Conservation (phyloP, 2,797 vertebrate genomes). For the Tenualosa ilisha region DNA sequence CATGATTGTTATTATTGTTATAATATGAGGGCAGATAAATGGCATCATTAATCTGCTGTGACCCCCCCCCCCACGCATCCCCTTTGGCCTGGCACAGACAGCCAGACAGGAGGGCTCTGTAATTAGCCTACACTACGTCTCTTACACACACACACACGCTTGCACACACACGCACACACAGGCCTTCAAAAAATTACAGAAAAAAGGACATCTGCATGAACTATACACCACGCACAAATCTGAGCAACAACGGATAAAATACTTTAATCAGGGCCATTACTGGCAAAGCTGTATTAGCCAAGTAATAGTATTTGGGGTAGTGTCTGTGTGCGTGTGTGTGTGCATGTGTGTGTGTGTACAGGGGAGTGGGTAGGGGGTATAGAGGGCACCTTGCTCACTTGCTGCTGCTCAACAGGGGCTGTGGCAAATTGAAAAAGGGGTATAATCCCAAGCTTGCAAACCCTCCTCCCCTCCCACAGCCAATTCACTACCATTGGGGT, state of each 20-base stretch:
- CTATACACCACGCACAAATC: too few relatives aligned
- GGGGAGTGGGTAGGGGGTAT: constrained; percentile 72
- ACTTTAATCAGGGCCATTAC: constrained; percentile 99
- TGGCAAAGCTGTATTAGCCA: constrained; percentile 99
- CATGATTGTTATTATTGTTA: constrained; percentile 87
- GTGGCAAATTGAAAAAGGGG: constrained; percentile 96
- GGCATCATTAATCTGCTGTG: constrained; percentile 86
- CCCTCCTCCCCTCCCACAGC: constrained; percentile 51
- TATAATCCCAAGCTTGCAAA: constrained; percentile 92
- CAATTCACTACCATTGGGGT: constrained; percentile 85
- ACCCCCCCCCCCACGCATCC: constrained; percentile 40
- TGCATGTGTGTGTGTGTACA: constrained; percentile 79
- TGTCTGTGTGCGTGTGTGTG: constrained; percentile 75
- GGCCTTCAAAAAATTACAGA: neutral
- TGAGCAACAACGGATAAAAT: constrained; percentile 86
- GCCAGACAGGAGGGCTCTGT: constrained; percentile 84
- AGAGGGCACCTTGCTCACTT: constrained; percentile 50
- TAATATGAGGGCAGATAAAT: constrained; percentile 80
- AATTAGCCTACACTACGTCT: constrained; percentile 78
- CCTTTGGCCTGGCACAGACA: constrained; percentile 72
- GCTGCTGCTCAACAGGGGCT: constrained; percentile 39
- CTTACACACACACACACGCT: constrained; percentile 33
- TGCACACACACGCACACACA: constrained; percentile 30
- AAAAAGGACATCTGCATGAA: neutral
- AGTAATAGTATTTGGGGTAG: constrained; percentile 88